phyloP scores from a whole-genome alignment of 2,113 vertebrate species.

The Vireo altiloquus region DNA sequence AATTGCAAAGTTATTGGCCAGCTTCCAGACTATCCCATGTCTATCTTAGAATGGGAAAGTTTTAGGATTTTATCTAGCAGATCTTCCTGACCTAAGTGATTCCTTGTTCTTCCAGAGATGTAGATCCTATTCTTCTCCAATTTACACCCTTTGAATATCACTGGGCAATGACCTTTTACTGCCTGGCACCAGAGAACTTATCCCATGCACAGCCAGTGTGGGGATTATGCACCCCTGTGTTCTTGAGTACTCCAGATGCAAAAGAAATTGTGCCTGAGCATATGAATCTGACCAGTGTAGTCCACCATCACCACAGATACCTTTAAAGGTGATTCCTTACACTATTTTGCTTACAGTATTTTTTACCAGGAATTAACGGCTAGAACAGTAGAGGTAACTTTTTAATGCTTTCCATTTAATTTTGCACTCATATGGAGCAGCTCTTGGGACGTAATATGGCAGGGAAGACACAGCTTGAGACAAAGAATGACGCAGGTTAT shows the following conservation, averaged over 20 bases:
- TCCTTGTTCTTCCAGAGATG: background rate
- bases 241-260: background rate
- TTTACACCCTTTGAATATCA: background rate
- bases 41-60: background rate
- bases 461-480: background rate
- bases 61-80: background rate
- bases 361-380: background rate
- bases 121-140: background rate
- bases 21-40: background rate
- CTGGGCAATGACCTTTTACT: background rate
- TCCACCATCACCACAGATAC: background rate
- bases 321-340: background rate
- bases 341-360: background rate
- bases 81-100: fast-evolving
- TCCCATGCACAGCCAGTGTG: background rate
- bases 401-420: background rate
- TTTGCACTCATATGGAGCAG: background rate
- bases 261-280: background rate
- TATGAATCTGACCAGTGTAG: background rate
- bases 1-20: background rate
- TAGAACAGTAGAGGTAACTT: background rate
- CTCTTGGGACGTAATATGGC: background rate
- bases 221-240: background rate
- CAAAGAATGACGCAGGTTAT: background rate
- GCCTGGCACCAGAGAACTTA: background rate